A percentile compares a stretch with the other conserved stretches of the same genome.
phyloP scores from a whole-genome alignment of 2,113 vertebrate species.

The Polypterus bichir region DNA sequence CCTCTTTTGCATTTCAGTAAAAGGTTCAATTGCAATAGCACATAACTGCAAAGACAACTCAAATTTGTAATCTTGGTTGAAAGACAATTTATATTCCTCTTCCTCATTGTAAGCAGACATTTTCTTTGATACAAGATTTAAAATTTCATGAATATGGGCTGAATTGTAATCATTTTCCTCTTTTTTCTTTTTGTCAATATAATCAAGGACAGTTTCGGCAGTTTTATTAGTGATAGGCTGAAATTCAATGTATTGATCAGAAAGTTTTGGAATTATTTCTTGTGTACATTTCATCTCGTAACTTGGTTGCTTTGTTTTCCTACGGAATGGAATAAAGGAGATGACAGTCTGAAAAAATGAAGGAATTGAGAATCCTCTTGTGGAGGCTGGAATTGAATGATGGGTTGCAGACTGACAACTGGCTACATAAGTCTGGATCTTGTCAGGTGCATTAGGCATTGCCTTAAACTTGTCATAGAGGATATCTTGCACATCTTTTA shows the following conservation, averaged over 20 bases:
- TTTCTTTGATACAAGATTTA: conserved; percentile 11
- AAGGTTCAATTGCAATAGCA: conserved; percentile 13
- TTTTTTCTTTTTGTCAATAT: conserved; percentile 6
- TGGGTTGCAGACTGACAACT: too few species aligned
- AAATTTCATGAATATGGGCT: conserved; percentile 32
- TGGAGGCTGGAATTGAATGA: too few species aligned
- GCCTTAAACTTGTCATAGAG: conserved; percentile 20
- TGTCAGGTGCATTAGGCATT: too few species aligned
- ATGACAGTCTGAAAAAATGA: too few species aligned
- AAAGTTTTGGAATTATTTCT: too few species aligned
- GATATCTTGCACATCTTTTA: conserved; percentile 23
- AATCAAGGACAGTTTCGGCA: neutral
- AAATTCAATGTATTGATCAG: too few species aligned
- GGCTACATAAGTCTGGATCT: too few species aligned
- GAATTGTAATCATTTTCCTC: conserved; percentile 17
- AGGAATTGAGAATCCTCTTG: too few species aligned
- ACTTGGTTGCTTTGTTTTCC: too few species aligned
- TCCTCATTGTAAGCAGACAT: conserved; percentile 4
- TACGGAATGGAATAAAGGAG: too few species aligned
- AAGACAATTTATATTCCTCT: neutral
- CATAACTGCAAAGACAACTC: conserved; percentile 33
- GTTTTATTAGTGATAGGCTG: too few species aligned
- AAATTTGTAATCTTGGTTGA: conserved; percentile 29
- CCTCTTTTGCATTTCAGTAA: conserved; percentile 27
- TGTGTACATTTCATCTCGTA: too few species aligned